Evolutionary conservation across 2,797 vertebrate genomes (phyloP).

Genomic region (Myoxocephalus aenaeus): DNA sequence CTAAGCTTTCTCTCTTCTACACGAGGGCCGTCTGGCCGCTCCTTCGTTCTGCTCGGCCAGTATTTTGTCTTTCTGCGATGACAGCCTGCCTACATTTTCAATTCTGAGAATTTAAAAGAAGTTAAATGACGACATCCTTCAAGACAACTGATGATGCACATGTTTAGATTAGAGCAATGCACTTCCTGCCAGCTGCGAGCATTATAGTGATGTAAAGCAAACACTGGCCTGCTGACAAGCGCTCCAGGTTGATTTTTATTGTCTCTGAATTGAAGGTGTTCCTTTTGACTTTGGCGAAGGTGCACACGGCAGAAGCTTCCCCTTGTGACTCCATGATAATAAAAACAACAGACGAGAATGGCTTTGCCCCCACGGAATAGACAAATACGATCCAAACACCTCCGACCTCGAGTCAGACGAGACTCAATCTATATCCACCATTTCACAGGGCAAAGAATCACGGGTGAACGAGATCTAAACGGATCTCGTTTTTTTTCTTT

Average conservation of each 20-base stretch:
- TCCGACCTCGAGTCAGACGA: slow-evolving; percentile 31
- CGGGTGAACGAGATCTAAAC: slow-evolving; percentile 31
- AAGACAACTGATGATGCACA: neutral
- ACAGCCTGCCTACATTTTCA: slow-evolving; percentile 8
- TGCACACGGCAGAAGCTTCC: slow-evolving; percentile 16
- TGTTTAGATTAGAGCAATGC: neutral
- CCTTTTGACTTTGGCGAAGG: slow-evolving; percentile 32
- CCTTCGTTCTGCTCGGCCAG: slow-evolving; percentile 41
- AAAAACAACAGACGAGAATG: slow-evolving; percentile 22
- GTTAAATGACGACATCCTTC: neutral
- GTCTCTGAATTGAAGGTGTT: slow-evolving; percentile 47
- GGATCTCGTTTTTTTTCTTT: slow-evolving; percentile 9
- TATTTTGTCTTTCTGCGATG: slow-evolving; percentile 1
- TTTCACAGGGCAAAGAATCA: slow-evolving; percentile 38
- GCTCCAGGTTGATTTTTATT: slow-evolving; percentile 39
- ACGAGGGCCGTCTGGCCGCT: slow-evolving; percentile 15
- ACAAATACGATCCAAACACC: slow-evolving; percentile 41
- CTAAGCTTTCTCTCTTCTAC: slow-evolving; percentile 53
- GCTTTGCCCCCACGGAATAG: slow-evolving; percentile 32
- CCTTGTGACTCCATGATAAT: slow-evolving; percentile 25
- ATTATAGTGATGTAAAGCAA: neutral
- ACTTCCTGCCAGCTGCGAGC: neutral
- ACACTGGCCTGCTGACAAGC: slow-evolving; percentile 19
- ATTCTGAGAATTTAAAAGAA: slow-evolving; percentile 8
- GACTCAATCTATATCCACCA: slow-evolving; percentile 32